Evolutionary conservation across 2,113 vertebrate genomes (phyloP).

Genomic region (Oreochromis niloticus): DNA sequence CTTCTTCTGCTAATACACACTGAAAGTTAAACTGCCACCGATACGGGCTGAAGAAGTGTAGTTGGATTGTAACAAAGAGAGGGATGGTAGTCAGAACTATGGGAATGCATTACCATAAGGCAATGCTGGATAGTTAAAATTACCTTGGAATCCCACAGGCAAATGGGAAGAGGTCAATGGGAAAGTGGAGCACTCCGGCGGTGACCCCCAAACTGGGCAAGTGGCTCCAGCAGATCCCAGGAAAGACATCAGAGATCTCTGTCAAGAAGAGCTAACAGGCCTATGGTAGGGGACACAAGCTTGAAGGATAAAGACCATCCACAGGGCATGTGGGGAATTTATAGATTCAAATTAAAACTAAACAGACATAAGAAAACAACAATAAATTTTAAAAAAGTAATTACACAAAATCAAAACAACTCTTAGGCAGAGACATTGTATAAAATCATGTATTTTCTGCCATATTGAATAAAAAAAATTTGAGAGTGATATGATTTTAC

Average conservation of each 20-base stretch:
- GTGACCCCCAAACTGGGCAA: not conserved
- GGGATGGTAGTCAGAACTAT: not conserved
- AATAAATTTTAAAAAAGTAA: rapidly evolving
- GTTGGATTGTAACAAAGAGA: not conserved
- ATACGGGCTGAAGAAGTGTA: not conserved
- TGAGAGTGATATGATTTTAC: not conserved
- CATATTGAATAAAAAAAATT: not conserved
- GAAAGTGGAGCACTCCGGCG: not conserved
- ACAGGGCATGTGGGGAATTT: not conserved
- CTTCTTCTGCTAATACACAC: not conserved
- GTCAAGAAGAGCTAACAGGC: not conserved
- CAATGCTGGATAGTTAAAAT: not conserved
- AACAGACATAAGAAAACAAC: not conserved
- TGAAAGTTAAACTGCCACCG: not conserved
- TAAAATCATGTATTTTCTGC: not conserved
- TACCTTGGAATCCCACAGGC: not conserved
- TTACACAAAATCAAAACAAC: not conserved
- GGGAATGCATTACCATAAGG: not conserved
- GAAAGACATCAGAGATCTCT: not conserved
- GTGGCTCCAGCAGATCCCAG: not conserved
- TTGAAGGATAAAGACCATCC: not conserved
- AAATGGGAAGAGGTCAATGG: not conserved
- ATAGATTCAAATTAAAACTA: not conserved
- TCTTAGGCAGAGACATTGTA: not conserved
- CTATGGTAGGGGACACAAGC: not conserved